phyloP scores from a whole-genome alignment of 2,113 vertebrate genomes.

The Chitala chitala region DNA sequence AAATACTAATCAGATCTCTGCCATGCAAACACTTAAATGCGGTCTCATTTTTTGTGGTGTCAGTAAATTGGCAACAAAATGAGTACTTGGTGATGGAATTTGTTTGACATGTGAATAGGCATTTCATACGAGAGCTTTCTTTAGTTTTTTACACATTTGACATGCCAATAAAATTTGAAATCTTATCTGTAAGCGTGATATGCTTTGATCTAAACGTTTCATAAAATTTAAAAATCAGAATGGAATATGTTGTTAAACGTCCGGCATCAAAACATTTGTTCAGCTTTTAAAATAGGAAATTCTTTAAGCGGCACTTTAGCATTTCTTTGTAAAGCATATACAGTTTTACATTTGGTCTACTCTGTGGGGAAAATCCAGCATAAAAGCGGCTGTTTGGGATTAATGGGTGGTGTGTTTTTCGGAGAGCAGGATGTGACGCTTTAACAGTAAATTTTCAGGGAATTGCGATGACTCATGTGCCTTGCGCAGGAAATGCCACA shows the following conservation, averaged over 20 bases:
- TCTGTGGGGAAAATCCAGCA: not conserved
- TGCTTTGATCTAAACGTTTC: slow-evolving; percentile 14
- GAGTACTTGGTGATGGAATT: slow-evolving; percentile 1
- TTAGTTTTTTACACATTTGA: not conserved
- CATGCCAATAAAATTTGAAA: not conserved
- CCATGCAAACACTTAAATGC: not conserved
- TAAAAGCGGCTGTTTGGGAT: slow-evolving; percentile 1
- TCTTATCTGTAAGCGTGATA: not conserved
- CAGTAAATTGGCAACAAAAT: not conserved
- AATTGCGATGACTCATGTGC: slow-evolving; percentile 8
- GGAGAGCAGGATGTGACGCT: not conserved
- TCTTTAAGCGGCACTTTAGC: not conserved
- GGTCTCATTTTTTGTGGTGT: not conserved
- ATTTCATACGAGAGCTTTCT: not conserved
- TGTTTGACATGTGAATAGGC: not conserved
- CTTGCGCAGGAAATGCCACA: slow-evolving; percentile 6
- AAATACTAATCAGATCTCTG: not conserved
- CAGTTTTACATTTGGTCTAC: not conserved
- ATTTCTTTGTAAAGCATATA: not conserved
- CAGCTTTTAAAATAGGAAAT: not conserved
- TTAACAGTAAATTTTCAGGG: slow-evolving; percentile 8
- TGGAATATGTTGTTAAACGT: not conserved
- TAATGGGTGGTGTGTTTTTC: not conserved
- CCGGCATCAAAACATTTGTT: not conserved
- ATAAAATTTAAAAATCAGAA: slow-evolving; percentile 10